Percentiles rank a stretch among this genome's conserved stretches.
Evolutionary conservation across 2,113 vertebrate species (phyloP).

Genomic region (Cygnus atratus): DNA sequence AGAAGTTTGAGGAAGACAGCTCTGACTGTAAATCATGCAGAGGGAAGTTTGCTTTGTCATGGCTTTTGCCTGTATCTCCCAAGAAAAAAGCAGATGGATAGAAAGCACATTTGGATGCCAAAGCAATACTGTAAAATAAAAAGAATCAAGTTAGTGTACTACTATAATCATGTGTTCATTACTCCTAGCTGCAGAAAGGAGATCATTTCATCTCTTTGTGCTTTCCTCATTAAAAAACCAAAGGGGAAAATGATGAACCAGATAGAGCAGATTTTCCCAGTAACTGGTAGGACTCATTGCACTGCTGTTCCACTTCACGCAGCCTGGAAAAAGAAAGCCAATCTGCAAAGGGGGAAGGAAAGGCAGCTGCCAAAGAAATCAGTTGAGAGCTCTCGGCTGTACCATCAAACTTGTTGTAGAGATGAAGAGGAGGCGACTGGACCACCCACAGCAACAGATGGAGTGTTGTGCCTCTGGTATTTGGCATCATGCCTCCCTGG

Average conservation of each 20-base stretch:
- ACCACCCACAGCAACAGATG: slow-evolving; percentile 48
- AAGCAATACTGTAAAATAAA: neutral
- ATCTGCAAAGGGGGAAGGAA: neutral
- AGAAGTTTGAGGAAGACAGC: neutral
- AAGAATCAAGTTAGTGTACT: neutral
- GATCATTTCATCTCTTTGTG: neutral
- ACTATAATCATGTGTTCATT: rapidly evolving
- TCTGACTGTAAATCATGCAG: rapidly evolving
- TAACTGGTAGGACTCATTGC: neutral
- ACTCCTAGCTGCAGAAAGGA: neutral
- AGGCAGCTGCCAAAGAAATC: neutral
- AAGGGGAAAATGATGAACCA: neutral
- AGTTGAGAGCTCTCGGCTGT: neutral
- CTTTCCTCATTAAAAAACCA: neutral
- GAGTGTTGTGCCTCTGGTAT: slow-evolving; percentile 5
- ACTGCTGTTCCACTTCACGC: neutral
- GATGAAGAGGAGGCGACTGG: slow-evolving; percentile 41
- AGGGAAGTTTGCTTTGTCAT: neutral
- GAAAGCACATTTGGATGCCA: neutral
- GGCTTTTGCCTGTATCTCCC: neutral
- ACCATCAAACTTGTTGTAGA: neutral
- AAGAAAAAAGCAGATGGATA: neutral
- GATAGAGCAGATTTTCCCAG: neutral
- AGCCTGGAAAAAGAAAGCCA: neutral
- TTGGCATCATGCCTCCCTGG: slow-evolving; percentile 29